Base-by-base conservation (phyloP, 35 echinoderm and acorn worm genomes). In the Acanthaster planci region DNA sequence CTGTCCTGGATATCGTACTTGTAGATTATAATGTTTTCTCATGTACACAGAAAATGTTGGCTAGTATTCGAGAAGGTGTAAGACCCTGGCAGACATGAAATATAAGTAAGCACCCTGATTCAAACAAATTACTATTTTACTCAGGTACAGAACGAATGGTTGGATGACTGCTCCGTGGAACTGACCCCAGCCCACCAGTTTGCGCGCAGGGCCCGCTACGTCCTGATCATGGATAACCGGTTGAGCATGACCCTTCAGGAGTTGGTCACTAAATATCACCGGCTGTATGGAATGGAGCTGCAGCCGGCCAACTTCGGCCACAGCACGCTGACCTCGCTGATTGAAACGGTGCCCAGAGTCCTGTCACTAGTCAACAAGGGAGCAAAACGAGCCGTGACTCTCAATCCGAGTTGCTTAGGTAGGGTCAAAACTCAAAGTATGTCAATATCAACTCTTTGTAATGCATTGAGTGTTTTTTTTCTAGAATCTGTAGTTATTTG, bases 61-160 rank as follows among this genome's bases (percentile, higher is more conserved):
- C n/a, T n/a, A n/a, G n/a, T n/a, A n/a, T n/a, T n/a, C n/a, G n/a
- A n/a, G n/a, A n/a, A n/a, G n/a, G n/a, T n/a, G n/a, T n/a, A n/a
- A n/a, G n/a, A n/a, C n/a, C n/a, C n/a, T n/a, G n/a, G n/a, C n/a
- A n/a, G n/a, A n/a, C n/a, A n/a, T n/a, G n/a, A n/a, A n/a, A n/a
- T n/a, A n/a, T n/a, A n/a, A n/a, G n/a, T n/a, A n/a, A n/a, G n/a
- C n/a, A n/a, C n/a, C n/a, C n/a, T n/a, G n/a, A n/a, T n/a, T n/a
- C n/a, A n/a, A n/a, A n/a, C n/a, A n/a, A n/a, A n/a, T n/a, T n/a
- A n/a, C 37, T 31, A 79, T 51, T 82, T 51, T 38, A 9, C 52
- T 21, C 7, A 99, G 96, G 92, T 99, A 23, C 81, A 81, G n/a
- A 82, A 94, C 76, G 92, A 99, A 54, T 99, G 96, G 96, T 72